Conservation (phyloP, 2,113 vertebrate genomes). For the Numida meleagris region DNA sequence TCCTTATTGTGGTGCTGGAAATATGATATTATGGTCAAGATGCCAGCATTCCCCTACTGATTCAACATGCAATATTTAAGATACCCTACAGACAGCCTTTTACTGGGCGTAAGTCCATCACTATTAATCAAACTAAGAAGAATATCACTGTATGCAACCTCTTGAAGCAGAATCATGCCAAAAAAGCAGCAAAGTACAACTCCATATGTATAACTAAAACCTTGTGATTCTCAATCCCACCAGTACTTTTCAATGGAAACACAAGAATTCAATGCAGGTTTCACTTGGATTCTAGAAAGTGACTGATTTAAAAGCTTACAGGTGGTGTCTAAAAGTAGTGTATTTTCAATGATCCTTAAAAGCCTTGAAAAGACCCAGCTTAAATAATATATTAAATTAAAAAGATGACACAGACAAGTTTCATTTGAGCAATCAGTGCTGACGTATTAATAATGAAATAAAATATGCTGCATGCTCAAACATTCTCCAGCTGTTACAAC, state of each 20-base stretch:
- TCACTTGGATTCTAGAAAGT: neutral
- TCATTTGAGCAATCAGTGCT: neutral
- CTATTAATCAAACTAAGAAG: neutral
- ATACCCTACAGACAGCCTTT: neutral
- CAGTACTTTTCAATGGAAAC: neutral
- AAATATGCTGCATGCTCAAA: neutral
- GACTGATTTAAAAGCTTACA: neutral
- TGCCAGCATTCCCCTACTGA: neutral
- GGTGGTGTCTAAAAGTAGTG: neutral
- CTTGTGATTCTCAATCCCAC: neutral
- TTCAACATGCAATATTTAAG: neutral
- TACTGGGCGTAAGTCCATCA: rapidly evolving
- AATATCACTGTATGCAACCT: neutral
- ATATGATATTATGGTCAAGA: rapidly evolving
- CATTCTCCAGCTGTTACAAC: conserved; percentile 15
- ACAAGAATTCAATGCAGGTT: neutral
- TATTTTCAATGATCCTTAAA: neutral
- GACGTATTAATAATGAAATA: conserved; percentile 8
- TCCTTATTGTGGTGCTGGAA: neutral
- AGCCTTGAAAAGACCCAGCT: neutral
- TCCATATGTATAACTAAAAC: neutral
- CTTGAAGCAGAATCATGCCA: neutral
- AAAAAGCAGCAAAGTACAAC: neutral
- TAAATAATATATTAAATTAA: conserved; percentile 8
- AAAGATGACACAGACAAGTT: conserved; percentile 10